Base-by-base conservation (phyloP, 2,797 vertebrate genomes). In the Crenuchus spilurus region DNA sequence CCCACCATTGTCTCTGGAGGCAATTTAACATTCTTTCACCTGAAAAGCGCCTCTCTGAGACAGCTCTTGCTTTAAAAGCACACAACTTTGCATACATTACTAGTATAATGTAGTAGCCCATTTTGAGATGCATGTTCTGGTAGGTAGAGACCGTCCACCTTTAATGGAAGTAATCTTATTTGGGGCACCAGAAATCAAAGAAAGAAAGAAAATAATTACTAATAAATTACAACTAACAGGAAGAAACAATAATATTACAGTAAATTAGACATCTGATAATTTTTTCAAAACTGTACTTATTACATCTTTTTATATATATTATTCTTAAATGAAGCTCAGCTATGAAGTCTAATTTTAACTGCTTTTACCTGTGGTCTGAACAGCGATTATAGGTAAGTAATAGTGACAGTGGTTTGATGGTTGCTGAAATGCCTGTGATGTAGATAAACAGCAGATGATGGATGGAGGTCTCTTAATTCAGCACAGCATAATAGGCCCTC, bases 11-110 rank as follows among this genome's bases (percentile, higher is more conserved):
- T 87, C 82, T 82, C 51, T 66, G 41, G 66, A 84, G 82, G 87
- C 84, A 87, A 73, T 82, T 88, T 86, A 90, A 88, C 86, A 80
- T 69, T 76, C 81, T 73, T 55, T 84, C 76, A 79, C 71, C 48
- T 81, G 83, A n/a, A 78, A 80, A 79, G 70, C 55, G 57, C 20
- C 44, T 41, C 61, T 71, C 18, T 24, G n/a, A 72, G 37, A 68
- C 69, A 39, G 78, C 44, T 6, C 58, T 75, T 71, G 35, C 31
- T 63, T 73, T 76, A 22, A 70, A 31, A 75, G 63, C 80, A 62
- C 69, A 44, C 44, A 49, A 60, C 72, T 77, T 81, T 82, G 84
- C 79, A 79, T 75, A 77, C 67, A 72, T 66, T 58, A n/a, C 24
- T 11, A 42, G 42, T 31, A 52, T 16, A 58, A 66, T 37, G 64